Base-by-base conservation (phyloP, 1,140 invertebrate species). In the Bombus waltoni region DNA sequence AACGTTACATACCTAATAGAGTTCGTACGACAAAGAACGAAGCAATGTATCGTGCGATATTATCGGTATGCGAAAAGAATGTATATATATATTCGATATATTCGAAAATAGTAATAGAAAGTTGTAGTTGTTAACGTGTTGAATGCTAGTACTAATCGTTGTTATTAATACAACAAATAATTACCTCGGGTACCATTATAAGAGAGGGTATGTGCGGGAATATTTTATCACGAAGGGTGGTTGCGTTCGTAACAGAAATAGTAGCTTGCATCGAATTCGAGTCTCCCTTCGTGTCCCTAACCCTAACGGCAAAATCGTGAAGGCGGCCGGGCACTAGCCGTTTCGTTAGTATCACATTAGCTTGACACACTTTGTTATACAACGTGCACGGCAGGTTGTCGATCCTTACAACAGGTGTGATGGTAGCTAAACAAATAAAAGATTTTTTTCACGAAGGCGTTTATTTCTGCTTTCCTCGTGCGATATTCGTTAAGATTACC, bases 151-250 rank as follows among this genome's bases (percentile, higher is more conserved):
- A 28, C 28, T 92, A 68, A 87, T 81, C 40, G 57, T 62, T 5
- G 35, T 71, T 62, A 35, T 44, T 40, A 28, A 10, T 57, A 22
- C 13, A 44, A 70, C 70, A 35, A 81, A 89, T 81, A 80, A 70
- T 95, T 95, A 97, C 97, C 96, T 98, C 98, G 10, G 97, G 97
- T 72, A 98, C 96, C 95, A 97, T 96, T 88, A 98, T 96, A 81
- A 98, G 96, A 44, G 96, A 96, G 15, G 97, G 97, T 90, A 97
- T 97, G 88, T 98, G 97, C n/a, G 98, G 97, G 93, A 98, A 98
- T 94, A 98, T 97, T 89, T 96, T 96, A 92, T 97, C 97, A 89
- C 97, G 96, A 40, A 97, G 97, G 76, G 97, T 97, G 25, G 97
- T 97, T 42, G 97, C 97, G 94, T 98, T 97, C 44, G 98, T 98